Percentiles rank a stretch among this genome's conserved stretches.
These are phyloP conservation scores for Ethmia dodecea DNA, from an alignment of 2,888 invertebrate genomes.

Conservation along the genomic window DNA sequence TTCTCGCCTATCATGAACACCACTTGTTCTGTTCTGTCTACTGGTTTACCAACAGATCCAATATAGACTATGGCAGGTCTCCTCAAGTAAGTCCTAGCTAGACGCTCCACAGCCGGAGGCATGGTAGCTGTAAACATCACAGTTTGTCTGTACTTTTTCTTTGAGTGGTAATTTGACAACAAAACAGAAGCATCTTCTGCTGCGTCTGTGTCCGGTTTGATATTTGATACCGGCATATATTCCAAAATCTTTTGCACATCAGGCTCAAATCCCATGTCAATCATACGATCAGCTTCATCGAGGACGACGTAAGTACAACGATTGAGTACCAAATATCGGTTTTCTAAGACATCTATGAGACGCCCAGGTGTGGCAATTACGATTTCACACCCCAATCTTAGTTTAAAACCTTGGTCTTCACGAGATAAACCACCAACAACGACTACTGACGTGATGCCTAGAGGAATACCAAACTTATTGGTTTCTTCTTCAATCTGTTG, in stretches of 20 bases:
- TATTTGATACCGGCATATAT: slow-evolving; percentile 98
- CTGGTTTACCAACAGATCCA: slow-evolving; percentile 97
- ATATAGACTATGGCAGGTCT: slow-evolving; percentile 98
- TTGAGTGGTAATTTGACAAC: slow-evolving; percentile 95
- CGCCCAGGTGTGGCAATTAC: slow-evolving; percentile 99
- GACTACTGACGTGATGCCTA: slow-evolving; percentile 95
- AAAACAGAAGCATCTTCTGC: slow-evolving; percentile 96
- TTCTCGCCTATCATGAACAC: slow-evolving; percentile 96
- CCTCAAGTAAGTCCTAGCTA: slow-evolving; percentile 95
- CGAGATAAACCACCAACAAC: slow-evolving; percentile 98
- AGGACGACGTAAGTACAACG: slow-evolving; percentile 99
- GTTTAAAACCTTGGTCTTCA: slow-evolving; percentile 98
- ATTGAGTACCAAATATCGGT: slow-evolving; percentile 96
- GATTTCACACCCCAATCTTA: slow-evolving; percentile 98
- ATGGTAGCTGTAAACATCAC: slow-evolving; percentile 99
- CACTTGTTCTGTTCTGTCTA: slow-evolving; percentile 98
- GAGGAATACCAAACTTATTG: slow-evolving; percentile 95
- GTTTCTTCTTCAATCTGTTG: slow-evolving; percentile 99
- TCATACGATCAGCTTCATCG: slow-evolving; percentile 99
- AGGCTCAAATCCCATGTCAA: slow-evolving; percentile 99
- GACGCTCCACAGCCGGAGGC: slow-evolving; percentile 97
- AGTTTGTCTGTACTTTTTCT: slow-evolving; percentile 98
- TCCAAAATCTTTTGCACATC: slow-evolving; percentile 98
- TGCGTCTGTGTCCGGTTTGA: slow-evolving; percentile 98
- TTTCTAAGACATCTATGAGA: slow-evolving; percentile 98